Conservation (phyloP, 2,888 invertebrate species). For the Erpobdella octoculata region DNA sequence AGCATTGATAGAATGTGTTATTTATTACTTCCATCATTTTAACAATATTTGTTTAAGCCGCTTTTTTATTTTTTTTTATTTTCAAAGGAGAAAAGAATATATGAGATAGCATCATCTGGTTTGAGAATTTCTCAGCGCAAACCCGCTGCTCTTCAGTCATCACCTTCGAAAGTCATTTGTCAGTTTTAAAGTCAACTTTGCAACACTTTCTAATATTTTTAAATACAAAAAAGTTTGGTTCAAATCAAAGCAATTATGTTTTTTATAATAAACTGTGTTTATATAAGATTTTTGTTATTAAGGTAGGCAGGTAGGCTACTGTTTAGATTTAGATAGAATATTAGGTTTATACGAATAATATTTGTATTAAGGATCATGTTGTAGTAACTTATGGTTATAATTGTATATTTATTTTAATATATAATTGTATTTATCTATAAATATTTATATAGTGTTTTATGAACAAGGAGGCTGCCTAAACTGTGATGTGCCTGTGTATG, state of each 20-base stretch:
- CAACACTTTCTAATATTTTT: neutral
- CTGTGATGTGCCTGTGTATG: neutral
- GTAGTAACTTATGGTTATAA: neutral
- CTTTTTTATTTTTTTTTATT: slow-evolving; percentile 28
- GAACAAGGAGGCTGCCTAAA: neutral
- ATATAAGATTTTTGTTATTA: too few relatives aligned
- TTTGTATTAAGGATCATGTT: neutral
- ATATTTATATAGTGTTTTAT: neutral
- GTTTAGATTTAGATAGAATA: too few relatives aligned
- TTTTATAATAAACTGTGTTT: too few relatives aligned
- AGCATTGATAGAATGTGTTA: neutral
- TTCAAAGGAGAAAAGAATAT: slow-evolving; percentile 71
- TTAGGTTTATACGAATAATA: neutral
- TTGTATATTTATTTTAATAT: neutral
- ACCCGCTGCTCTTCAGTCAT: neutral
- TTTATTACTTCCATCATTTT: neutral
- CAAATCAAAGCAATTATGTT: too few relatives aligned
- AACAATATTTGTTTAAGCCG: neutral
- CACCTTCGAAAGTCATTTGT: neutral
- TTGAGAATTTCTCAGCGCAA: slow-evolving; percentile 35
- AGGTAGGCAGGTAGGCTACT: too few relatives aligned
- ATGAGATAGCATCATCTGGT: slow-evolving; percentile 63
- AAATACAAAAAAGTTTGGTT: too few relatives aligned
- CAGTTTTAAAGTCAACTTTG: neutral
- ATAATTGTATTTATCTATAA: neutral